These are phyloP conservation scores for Syngnathus scovelli DNA, from an alignment of 2,113 vertebrate genomes.

Conservation along the genomic window DNA sequence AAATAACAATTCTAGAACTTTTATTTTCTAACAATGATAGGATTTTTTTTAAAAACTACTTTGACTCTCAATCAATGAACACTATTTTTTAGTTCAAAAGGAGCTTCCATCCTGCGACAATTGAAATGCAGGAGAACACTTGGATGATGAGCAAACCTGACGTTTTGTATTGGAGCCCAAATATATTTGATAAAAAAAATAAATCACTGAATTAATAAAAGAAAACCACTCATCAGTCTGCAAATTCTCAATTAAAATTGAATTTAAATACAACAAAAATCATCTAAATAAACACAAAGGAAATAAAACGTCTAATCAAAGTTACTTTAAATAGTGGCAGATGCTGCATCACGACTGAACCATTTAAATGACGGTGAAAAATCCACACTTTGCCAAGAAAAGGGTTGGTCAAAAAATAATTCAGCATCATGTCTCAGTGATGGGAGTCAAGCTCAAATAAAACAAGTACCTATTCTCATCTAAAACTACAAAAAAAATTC, in stretches of 20 bases:
- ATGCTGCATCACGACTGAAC: conserved; percentile 37
- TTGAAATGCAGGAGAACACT: neutral
- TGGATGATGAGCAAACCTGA: neutral
- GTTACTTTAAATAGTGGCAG: too few relatives aligned
- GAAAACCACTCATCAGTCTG: neutral
- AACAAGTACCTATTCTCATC: conserved; percentile 26
- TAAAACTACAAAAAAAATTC: conserved; percentile 24
- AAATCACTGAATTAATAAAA: neutral
- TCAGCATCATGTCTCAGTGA: neutral
- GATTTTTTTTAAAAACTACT: neutral
- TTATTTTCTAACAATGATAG: neutral
- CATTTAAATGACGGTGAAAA: neutral
- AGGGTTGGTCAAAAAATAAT: neutral
- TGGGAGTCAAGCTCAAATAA: conserved; percentile 19
- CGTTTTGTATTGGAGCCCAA: neutral
- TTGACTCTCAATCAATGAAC: neutral
- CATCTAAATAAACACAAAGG: neutral
- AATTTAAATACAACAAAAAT: neutral
- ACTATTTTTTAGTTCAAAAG: neutral
- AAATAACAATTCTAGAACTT: conserved; percentile 7
- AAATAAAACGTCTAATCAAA: neutral
- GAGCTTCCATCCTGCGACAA: neutral
- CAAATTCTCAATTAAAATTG: neutral
- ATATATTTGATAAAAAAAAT: neutral
- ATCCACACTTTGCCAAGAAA: conserved; percentile 5